Evolutionary conservation across 2,113 vertebrate genomes (phyloP), one percentile per base, ranked within the genome.

Genomic region (Engraulis encrasicolus): DNA sequence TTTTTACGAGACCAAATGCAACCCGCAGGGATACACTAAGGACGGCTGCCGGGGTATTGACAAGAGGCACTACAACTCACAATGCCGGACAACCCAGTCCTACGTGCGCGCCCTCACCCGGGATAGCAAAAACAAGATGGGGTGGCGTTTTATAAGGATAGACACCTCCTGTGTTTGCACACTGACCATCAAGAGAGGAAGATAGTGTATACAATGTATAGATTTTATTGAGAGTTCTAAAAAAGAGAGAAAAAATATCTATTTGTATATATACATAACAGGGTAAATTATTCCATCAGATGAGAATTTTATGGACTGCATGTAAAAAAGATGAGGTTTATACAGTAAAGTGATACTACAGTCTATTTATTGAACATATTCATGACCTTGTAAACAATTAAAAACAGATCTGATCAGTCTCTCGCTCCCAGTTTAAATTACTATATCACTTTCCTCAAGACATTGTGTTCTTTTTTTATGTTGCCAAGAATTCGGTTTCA

Each of bases 231-330:
- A 98, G 96, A 99, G 96, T 97, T 97, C 97, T 94, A 95, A 95
- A 91, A 94, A 96, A 97, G 91, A 94, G 92, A 95, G 93, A 95
- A 96, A 96, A 97, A 97, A 97, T 97, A 99, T 99, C 97, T 99
- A 99, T 99, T 99, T 99, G 98, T 99, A 99, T 98, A 99, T 99
- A 99, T 98, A 98, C 97, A 98, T 99, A 97, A 99, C 98, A 99
- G 97, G 98, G 97, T 99, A 99, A 99, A 99, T 99, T 99, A 99
- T 99, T 99, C 98, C 92, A 97, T 99, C 96, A 99, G 96, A 97
- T 96, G 96, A 96, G 95, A 96, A 99, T 98, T 99, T 99, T 99
- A 99, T 99, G 98, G 97, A 99, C 97, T 99, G 98, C 98, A 99
- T 99, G 98, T 98, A 99, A 95, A 96, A 95, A 96, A 95, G 97